These are phyloP conservation scores for Drosophila tropicalis DNA, from an alignment of 1,140 invertebrate species.

Conservation along the genomic window DNA sequence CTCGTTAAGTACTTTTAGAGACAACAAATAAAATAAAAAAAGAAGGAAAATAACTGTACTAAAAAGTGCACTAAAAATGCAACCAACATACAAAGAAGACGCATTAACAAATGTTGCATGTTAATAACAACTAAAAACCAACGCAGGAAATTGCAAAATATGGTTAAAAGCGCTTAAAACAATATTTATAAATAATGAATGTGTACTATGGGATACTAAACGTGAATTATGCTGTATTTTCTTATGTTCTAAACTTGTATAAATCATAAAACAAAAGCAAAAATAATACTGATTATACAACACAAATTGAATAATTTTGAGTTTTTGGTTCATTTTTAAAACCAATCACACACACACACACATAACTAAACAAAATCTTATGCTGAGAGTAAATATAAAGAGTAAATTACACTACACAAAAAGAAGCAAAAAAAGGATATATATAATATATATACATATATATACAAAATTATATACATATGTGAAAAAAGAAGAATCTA, in stretches of 20 bases:
- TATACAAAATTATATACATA: constrained; percentile 73
- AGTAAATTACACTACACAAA: constrained; percentile 65
- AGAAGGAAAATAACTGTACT: constrained; percentile 49
- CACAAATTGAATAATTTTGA: constrained; percentile 51
- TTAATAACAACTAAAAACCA: constrained; percentile 34
- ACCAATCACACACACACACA: constrained; percentile 43
- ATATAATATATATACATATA: constrained; percentile 60
- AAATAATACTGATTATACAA: constrained; percentile 54
- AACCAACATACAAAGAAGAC: constrained; percentile 49
- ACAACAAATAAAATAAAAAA: constrained; percentile 39
- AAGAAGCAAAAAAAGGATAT: constrained; percentile 45
- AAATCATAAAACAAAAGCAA: constrained; percentile 38
- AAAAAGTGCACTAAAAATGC: constrained; percentile 56
- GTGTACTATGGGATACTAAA: constrained; percentile 66
- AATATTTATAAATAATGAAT: constrained; percentile 51
- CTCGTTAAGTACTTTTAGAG: constrained; percentile 81
- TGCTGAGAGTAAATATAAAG: constrained; percentile 75
- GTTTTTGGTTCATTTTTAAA: constrained; percentile 57
- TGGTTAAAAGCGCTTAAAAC: constrained; percentile 70
- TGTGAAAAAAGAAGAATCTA: constrained; percentile 16
- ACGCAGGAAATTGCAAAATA: constrained; percentile 34
- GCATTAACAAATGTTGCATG: constrained; percentile 53
- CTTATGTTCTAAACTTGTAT: constrained; percentile 79
- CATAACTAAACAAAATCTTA: constrained; percentile 74
- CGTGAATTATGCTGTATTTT: constrained; percentile 70